Evolutionary conservation across 2,797 vertebrate genomes (phyloP).

Genomic region (Sebastes hubbsi): DNA sequence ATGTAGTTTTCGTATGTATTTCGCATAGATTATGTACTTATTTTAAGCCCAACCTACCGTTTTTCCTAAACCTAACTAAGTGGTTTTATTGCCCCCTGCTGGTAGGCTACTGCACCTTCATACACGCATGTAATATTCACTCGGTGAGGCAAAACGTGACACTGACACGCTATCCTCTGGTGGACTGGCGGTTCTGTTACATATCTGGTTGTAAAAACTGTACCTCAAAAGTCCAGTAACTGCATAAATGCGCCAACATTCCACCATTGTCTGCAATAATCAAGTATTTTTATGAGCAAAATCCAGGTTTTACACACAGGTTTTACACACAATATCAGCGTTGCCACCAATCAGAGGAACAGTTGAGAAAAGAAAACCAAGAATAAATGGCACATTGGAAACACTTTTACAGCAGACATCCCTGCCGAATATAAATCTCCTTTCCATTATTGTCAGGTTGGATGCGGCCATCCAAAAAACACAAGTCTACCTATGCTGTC

Average conservation of each 20-base stretch:
- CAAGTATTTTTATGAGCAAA: neutral
- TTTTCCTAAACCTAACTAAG: no score
- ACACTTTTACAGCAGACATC: neutral
- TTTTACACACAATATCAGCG: neutral
- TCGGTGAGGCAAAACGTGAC: no score
- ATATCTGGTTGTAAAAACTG: neutral
- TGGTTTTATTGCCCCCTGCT: no score
- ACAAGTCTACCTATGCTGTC: slow-evolving; percentile 13
- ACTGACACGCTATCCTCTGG: no score
- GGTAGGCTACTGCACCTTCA: no score
- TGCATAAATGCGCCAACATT: neutral
- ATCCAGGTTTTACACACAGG: neutral
- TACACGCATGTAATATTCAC: no score
- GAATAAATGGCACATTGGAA: neutral
- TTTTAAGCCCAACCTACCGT: no score
- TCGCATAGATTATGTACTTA: fast-evolving
- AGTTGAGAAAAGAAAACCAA: neutral
- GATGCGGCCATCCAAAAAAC: slow-evolving; percentile 10
- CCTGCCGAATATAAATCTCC: slow-evolving; percentile 12
- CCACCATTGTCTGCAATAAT: neutral
- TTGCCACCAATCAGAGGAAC: neutral
- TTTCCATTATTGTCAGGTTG: slow-evolving; percentile 4
- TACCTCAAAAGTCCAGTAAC: neutral
- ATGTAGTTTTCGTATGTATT: no score
- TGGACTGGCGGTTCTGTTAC: fast-evolving